Percentiles rank a stretch among this genome's conserved stretches.
These are phyloP conservation scores for Poeciliopsis paucimaculata DNA, from an alignment of 2,797 vertebrate genomes.

Conservation along the genomic window DNA sequence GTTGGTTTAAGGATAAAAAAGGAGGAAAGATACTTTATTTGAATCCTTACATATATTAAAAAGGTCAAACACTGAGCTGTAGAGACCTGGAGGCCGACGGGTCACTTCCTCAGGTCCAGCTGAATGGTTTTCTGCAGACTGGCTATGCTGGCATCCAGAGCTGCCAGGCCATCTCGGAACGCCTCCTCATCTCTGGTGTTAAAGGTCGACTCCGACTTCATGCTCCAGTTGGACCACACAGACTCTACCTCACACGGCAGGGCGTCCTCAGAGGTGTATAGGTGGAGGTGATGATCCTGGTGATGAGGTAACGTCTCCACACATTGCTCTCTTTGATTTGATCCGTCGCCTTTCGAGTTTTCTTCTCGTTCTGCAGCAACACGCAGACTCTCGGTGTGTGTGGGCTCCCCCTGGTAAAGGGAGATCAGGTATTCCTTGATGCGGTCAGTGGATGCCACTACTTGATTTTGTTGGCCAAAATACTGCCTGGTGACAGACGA, in stretches of 20 bases:
- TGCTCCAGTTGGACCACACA: slow-evolving; percentile 82
- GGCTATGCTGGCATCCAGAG: slow-evolving; percentile 92
- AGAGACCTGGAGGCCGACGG: background rate
- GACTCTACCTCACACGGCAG: slow-evolving; percentile 67
- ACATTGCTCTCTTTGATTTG: background rate
- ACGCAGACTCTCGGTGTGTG: background rate
- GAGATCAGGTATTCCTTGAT: slow-evolving; percentile 65
- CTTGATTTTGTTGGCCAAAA: background rate
- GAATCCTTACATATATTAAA: background rate
- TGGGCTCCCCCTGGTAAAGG: slow-evolving; percentile 16
- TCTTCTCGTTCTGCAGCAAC: slow-evolving; percentile 19
- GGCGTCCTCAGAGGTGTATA: accelerated
- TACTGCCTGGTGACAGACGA: background rate
- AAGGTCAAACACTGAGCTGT: background rate
- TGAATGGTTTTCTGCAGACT: slow-evolving; percentile 87
- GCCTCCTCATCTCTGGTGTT: slow-evolving; percentile 89
- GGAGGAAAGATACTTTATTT: background rate
- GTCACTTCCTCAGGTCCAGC: slow-evolving; percentile 79
- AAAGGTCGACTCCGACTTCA: slow-evolving; percentile 86
- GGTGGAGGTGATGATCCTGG: background rate
- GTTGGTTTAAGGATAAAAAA: background rate
- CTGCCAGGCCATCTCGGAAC: slow-evolving; percentile 89
- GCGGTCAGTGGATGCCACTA: slow-evolving; percentile 17
- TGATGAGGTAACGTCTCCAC: background rate
- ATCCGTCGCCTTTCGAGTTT: background rate